Evolutionary conservation across 2,888 invertebrate species (phyloP).

Genomic region (Campoplex capitator): DNA sequence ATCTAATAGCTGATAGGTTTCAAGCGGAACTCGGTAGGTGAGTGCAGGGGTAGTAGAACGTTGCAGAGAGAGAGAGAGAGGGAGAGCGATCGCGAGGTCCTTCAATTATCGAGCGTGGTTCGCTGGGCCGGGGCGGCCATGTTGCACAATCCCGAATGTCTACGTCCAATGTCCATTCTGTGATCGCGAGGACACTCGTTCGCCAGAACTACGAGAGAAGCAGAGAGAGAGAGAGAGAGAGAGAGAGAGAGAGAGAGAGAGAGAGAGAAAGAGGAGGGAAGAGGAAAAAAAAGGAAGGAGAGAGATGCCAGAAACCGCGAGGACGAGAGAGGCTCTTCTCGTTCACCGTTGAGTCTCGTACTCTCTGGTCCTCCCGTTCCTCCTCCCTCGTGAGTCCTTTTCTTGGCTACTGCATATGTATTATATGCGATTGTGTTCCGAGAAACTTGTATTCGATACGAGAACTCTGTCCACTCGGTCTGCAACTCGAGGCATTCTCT

Average conservation of each 20-base stretch:
- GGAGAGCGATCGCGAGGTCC: slow-evolving; percentile 70
- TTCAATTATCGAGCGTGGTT: slow-evolving; percentile 82
- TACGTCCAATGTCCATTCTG: slow-evolving; percentile 79
- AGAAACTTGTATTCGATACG: slow-evolving; percentile 79
- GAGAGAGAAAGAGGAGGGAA: not conserved
- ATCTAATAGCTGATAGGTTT: too few relatives aligned
- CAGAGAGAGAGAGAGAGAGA: slow-evolving; percentile 13
- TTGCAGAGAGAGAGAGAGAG: slow-evolving; percentile 53
- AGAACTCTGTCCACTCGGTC: slow-evolving; percentile 71
- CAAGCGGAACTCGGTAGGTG: too few relatives aligned
- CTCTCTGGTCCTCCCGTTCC: slow-evolving; percentile 31
- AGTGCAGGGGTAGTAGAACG: too few relatives aligned
- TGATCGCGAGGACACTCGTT: slow-evolving; percentile 77
- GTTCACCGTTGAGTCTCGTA: too few relatives aligned
- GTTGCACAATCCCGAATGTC: slow-evolving; percentile 81
- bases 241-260: not conserved
- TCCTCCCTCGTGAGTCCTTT: slow-evolving; percentile 45
- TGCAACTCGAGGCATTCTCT: slow-evolving; percentile 61
- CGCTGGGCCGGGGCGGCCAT: slow-evolving; percentile 80
- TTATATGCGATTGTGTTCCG: slow-evolving; percentile 84
- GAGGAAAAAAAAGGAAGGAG: too few relatives aligned
- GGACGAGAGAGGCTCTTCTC: slow-evolving; percentile 50
- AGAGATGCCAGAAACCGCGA: slow-evolving; percentile 60
- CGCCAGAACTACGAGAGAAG: slow-evolving; percentile 68
- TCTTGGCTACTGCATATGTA: slow-evolving; percentile 83